Base-by-base conservation (phyloP, 2,797 vertebrate species). In the Poeciliopsis gracilis region DNA sequence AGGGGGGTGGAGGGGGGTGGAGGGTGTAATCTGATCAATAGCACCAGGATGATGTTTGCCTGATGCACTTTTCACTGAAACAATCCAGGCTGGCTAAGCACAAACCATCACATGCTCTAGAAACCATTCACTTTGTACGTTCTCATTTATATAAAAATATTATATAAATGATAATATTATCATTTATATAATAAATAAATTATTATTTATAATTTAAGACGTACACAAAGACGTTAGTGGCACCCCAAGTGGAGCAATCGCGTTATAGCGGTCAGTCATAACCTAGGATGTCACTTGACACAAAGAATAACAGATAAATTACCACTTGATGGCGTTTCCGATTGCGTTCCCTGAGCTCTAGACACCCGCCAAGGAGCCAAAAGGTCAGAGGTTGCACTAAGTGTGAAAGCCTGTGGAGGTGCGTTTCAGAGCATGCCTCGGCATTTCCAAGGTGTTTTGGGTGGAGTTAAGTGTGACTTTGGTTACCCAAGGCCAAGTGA, bases 21-120 rank as follows among this genome's bases (percentile, higher is more conserved):
- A 8, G 51, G 12, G 74, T 70, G 47, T 80, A 75, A 88, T 87
- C 88, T 87, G 88, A 91, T 91, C 90, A 82, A 87, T 87, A 79
- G 79, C 82, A 81, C 16, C 6, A 86, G 77, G 74, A 79, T 78
- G 78, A 84, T 63, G 55, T 55, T 63, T 67, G 28, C 36, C 28
- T 4, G 15, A 46, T 43, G 2, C 3, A 10, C 33, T 33, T 63
- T 45, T 45, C 20, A 63, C 45, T 25, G 6, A 38, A 30, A 33
- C 45, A 45, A 75, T 30, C 18, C 45, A n/a, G 73, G n/a, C 10
- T 18, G 53, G 41, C 76, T 76, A 70, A 45, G 55, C 43, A 51
- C 38, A 72, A 45, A 43, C 23, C 38, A 25, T 5, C 57, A 43
- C 4, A 18, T 13, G 13, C 59, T 41, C 23, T 43, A n/a, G 12